Evolutionary conservation across 2,888 invertebrate species (phyloP).

Genomic region (Torymus aiolomorphi): DNA sequence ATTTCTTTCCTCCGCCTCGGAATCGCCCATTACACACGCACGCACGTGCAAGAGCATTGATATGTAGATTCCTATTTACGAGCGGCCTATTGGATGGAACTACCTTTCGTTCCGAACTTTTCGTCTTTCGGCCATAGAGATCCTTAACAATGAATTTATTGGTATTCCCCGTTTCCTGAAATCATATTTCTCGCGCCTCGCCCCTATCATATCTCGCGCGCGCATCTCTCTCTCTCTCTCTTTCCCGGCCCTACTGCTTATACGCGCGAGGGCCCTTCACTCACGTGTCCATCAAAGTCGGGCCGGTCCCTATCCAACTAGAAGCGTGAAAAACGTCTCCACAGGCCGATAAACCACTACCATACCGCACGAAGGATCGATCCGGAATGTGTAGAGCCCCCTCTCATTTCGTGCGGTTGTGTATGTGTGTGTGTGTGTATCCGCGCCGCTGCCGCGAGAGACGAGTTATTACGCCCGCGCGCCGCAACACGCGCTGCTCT

Average conservation of each 20-base stretch:
- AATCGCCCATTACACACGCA: conserved; percentile 7
- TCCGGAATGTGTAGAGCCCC: background rate
- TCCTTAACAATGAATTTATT: conserved; percentile 51
- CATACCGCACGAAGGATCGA: background rate
- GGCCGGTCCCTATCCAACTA: no score
- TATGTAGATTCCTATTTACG: conserved; percentile 51
- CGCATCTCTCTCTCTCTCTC: no score
- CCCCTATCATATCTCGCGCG: background rate
- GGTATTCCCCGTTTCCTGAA: conserved; percentile 48
- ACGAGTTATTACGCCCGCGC: conserved; percentile 27
- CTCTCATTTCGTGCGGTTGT: no score
- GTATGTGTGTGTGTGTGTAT: no score
- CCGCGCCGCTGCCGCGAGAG: no score
- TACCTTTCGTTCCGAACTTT: background rate
- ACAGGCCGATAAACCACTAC: no score
- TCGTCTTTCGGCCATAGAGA: background rate
- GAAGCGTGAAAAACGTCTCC: conserved; percentile 26
- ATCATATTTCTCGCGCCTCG: conserved; percentile 37
- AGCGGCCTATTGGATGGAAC: background rate
- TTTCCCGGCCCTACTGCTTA: background rate
- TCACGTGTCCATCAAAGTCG: conserved; percentile 23
- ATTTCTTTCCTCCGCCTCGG: background rate
- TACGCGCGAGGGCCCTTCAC: background rate
- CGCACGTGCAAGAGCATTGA: conserved; percentile 52
- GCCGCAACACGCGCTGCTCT: background rate